These are phyloP conservation scores for Lypha dubia DNA, from an alignment of 2,888 invertebrate genomes.

Conservation along the genomic window DNA sequence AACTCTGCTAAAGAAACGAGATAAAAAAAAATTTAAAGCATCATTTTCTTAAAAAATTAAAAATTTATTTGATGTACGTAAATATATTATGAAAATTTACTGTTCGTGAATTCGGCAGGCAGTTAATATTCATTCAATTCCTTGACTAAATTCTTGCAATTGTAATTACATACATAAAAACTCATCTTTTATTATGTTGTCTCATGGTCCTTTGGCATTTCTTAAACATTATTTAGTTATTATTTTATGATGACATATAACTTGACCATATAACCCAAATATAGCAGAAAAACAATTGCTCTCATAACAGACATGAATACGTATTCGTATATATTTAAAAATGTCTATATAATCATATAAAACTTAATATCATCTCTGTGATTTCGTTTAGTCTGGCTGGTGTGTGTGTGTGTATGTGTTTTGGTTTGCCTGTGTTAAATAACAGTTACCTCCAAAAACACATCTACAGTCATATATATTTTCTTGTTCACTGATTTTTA, in stretches of 20 bases:
- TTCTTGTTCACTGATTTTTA: conserved; percentile 83
- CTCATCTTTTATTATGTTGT: conserved; percentile 4
- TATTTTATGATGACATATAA: conserved; percentile 68
- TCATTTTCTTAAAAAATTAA: no score
- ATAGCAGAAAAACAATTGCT: conserved; percentile 46
- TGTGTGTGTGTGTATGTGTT: neutral
- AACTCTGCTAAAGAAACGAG: no score
- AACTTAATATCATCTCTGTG: conserved; percentile 47
- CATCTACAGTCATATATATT: conserved; percentile 62
- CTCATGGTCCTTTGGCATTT: conserved; percentile 81
- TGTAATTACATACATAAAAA: neutral
- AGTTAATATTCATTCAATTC: neutral
- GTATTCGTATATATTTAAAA: no score
- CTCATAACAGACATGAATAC: conserved; percentile 34
- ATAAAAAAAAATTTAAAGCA: no score
- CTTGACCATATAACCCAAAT: conserved; percentile 71
- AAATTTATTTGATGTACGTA: no score
- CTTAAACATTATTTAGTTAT: conserved; percentile 61
- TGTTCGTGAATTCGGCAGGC: neutral
- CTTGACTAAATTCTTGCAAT: neutral
- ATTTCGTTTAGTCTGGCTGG: conserved; percentile 14
- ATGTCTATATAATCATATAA: neutral
- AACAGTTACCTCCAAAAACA: conserved; percentile 35
- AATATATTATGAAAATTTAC: no score
- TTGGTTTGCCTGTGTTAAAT: conserved; percentile 20